Conservation (phyloP, 2,797 vertebrate species). For the Lithobates pipiens region DNA sequence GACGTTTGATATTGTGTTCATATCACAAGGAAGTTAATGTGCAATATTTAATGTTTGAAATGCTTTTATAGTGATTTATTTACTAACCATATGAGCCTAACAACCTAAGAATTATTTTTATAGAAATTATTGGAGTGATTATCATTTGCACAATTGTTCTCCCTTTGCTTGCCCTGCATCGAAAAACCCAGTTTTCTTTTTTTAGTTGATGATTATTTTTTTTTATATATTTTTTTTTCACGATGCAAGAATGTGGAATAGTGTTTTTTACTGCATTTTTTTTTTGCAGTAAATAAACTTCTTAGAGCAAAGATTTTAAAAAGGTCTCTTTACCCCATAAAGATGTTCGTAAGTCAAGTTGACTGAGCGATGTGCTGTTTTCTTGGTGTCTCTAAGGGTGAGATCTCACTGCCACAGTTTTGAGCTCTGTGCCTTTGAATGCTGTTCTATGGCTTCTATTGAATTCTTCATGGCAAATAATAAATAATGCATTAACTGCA, state of each 20-base stretch:
- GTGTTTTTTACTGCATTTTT: background rate
- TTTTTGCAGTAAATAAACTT: background rate
- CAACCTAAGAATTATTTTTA: slow-evolving; percentile 12
- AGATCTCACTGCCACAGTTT: background rate
- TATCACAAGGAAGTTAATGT: slow-evolving; percentile 39
- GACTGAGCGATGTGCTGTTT: background rate
- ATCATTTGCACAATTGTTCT: background rate
- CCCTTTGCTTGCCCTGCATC: background rate
- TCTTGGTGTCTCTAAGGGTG: background rate
- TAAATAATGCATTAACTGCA: no score
- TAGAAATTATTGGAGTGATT: background rate
- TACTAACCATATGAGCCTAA: slow-evolving; percentile 45
- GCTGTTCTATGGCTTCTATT: no score
- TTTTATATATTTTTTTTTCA: no score
- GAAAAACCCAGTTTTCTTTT: background rate
- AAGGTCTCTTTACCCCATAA: background rate
- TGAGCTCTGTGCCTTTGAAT: background rate
- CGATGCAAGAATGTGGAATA: no score
- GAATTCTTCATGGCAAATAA: no score
- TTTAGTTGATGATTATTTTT: background rate
- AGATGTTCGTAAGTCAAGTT: background rate
- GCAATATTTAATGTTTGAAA: slow-evolving; percentile 50
- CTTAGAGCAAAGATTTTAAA: background rate
- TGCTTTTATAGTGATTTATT: slow-evolving; percentile 52
- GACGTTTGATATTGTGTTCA: slow-evolving; percentile 38